Base-by-base conservation (phyloP, 2,113 vertebrate species). In the Ursus arctos region DNA sequence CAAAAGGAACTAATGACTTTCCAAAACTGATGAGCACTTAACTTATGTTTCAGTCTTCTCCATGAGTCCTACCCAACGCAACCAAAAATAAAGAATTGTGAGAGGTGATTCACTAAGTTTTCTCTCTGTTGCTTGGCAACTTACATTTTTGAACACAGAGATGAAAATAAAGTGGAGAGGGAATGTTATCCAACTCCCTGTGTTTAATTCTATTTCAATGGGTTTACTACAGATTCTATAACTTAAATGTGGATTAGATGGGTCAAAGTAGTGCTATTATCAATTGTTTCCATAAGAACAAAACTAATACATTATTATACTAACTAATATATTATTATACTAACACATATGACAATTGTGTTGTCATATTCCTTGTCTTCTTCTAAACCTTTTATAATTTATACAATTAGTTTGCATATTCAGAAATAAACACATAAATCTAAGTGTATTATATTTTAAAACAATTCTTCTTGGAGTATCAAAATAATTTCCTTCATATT, bases 341-440 rank as follows among this genome's bases (percentile, higher is more conserved):
- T 43, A 43, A 43, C 43, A 43, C 43, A 43, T 6, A 43, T 43
- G 43, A 43, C 43, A 88, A 61, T 57, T 91, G 13, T 83, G 11
- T 63, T 51, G 21, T 71, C 11, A 82, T 79, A 88, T 28, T 77
- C 12, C 10, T 96, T 55, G 21, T 36, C 43, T 71, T 95, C 21
- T 79, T 91, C 24, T 90, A 92, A 88, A 88, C 9, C 6, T 74
- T 76, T 77, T 26, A 51, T 69, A 43, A 88, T 61, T 77, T 86
- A 63, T 80, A 67, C 93, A 95, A 63, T 5, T 71, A 96, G 82
- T 67, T 83, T 93, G 18, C 6, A 18, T 61, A 88, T 81, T 22
- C 4, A 83, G 19, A 40, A 69, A 18, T 61, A 84, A 93, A n/a
- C 0, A 53, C 12, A 71, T 80, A 97, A 71, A 95, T 95, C 1